Percentiles rank a stretch among this genome's conserved stretches.
phyloP scores from a whole-genome alignment of 2,888 invertebrate genomes.

The Muscina levida region DNA sequence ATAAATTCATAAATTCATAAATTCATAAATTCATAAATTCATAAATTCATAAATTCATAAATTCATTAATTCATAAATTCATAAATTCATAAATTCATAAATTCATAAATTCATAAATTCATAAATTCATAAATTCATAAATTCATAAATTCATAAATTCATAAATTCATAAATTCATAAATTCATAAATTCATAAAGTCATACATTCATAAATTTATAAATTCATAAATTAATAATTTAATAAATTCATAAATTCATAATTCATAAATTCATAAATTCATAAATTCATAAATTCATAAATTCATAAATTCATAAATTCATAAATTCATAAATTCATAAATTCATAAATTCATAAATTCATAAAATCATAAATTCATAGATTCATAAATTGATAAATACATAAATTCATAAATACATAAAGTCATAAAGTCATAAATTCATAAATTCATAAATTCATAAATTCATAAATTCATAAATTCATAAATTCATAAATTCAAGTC shows the following conservation, averaged over 20 bases:
- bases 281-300: constrained; percentile 7
- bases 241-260: constrained; percentile 7
- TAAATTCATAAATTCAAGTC: not conserved
- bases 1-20: constrained; percentile 30
- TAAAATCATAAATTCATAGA: constrained; percentile 27
- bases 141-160: constrained; percentile 25
- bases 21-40: constrained; percentile 22
- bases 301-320: constrained; percentile 7
- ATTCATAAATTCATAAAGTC: constrained; percentile 4
- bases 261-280: constrained; percentile 3
- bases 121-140: constrained; percentile 30
- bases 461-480: not conserved
- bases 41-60: constrained; percentile 19
- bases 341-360: constrained; percentile 19
- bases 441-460: not conserved
- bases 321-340: not conserved
- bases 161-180: constrained; percentile 30
- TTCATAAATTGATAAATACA: constrained; percentile 9
- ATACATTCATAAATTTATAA: not conserved
- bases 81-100: constrained; percentile 27
- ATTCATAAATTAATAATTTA: not conserved
- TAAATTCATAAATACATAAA: constrained; percentile 22
- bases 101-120: constrained; percentile 30
- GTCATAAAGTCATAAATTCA: not conserved
- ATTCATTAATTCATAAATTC: constrained; percentile 29